Evolutionary conservation across 2,113 vertebrate genomes (phyloP), one percentile per base, ranked within the genome.

Genomic region (Mobula hypostoma): DNA sequence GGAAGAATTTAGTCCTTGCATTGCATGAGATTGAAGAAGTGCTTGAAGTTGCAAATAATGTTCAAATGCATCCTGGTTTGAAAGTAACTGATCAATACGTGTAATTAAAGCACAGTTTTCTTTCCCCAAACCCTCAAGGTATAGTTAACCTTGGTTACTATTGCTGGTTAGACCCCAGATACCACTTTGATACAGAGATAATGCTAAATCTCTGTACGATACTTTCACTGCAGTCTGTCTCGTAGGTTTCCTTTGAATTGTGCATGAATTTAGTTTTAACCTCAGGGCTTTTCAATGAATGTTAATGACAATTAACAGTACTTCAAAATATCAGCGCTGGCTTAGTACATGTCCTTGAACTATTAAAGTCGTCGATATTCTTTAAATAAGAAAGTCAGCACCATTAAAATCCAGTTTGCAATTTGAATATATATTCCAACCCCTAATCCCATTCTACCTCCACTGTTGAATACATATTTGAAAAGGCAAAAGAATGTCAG

Each of bases 1-100:
- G 85, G 85, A 63, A 66, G 85, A 90, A 90, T 68, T 68, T 66
- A 63, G 83, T 63, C 24, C 56, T 27, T 17, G 61, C 58, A 36
- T 68, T 32, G 61, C 66, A 61, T 61, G 85, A 90, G 83, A 56
- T 87, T 14, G 56, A 61, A 87, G 83, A 87, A 56, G 56, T 61
- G 29, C 61, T 66, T 63, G 83, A 63, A 12, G 24, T 29, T 61
- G 66, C 58, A 66, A 66, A 66, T 90, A 66, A 90, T 90, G 61
- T 90, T 90, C 61, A 32, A 32, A 66, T n/a, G 63, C 85, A 32
- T 2, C 61, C n/a, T 15, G 9, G 61, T 90, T 90, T 68, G 61
- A 90, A 36, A 90, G 85, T 90, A 90, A 90, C 29, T 66, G 85
- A 90, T 66, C 85, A 90, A 32, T 29, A 66, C 32, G n/a, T 68